A percentile compares a stretch with the other conserved stretches of the same genome.
phyloP scores from a whole-genome alignment of 1,140 invertebrate genomes.

The Zaprionus camerounensis region DNA sequence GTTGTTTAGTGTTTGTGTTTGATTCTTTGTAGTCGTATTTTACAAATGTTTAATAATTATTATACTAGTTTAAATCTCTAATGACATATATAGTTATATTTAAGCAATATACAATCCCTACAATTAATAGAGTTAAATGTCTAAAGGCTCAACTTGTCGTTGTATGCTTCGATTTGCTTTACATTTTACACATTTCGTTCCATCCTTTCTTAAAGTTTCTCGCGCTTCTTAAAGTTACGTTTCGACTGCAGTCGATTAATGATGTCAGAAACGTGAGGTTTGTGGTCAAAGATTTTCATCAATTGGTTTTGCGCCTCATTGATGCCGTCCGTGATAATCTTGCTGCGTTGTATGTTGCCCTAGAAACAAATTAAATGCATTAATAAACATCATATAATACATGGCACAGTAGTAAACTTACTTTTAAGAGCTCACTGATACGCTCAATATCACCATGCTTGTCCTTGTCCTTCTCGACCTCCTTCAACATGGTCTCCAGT shows the following conservation, averaged over 20 bases:
- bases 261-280: slow-evolving; percentile 94
- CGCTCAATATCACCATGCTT: slow-evolving; percentile 88
- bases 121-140: slow-evolving; percentile 21
- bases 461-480: slow-evolving; percentile 88
- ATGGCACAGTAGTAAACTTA: slow-evolving; percentile 60
- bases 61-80: slow-evolving; percentile 32
- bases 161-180: slow-evolving; percentile 29
- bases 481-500: slow-evolving; percentile 87
- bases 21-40: slow-evolving; percentile 55
- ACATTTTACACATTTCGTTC: slow-evolving; percentile 26
- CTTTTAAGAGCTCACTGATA: slow-evolving; percentile 91
- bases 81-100: slow-evolving; percentile 34
- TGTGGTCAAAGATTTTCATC: slow-evolving; percentile 96
- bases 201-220: slow-evolving; percentile 85
- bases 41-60: slow-evolving; percentile 54
- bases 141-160: slow-evolving; percentile 40
- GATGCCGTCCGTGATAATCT: slow-evolving; percentile 96
- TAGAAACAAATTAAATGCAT: slow-evolving; percentile 67
- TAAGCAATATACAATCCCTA: slow-evolving; percentile 23
- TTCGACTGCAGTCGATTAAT: slow-evolving; percentile 95
- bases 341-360: slow-evolving; percentile 97
- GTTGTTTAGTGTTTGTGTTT: slow-evolving; percentile 16
- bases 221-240: slow-evolving; percentile 94
- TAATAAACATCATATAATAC: neutral
- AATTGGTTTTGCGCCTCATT: slow-evolving; percentile 94